Evolutionary conservation across 1,140 invertebrate species (phyloP), one percentile per base, ranked within the genome.

Genomic region (Patella vulgata): DNA sequence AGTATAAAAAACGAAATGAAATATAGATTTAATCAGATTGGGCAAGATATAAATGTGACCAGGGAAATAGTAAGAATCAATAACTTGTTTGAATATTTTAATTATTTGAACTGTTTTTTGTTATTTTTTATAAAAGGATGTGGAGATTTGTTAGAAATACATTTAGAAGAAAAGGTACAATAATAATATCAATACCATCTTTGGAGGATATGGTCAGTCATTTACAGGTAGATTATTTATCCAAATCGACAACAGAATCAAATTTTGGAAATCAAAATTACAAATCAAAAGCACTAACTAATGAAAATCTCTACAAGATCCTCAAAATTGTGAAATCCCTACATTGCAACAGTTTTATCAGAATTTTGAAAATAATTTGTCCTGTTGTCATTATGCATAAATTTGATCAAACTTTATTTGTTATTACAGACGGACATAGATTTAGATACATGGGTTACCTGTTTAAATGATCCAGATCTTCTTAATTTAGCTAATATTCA

Each of bases 201-300:
- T 46, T 57, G 12, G 55, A 57, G 28, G 55, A 57, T 17, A 46
- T 44, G 2, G 12, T 57, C 19, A 44, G 47, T 12, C 27, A 57
- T 43, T 31, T 57, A 14, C 42, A 43, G 42, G 55, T 57, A 17
- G 36, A 44, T 43, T 14, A 2, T n/a, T n/a, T n/a, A n/a, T n/a
- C n/a, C n/a, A n/a, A n/a, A n/a, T n/a, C n/a, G n/a, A n/a, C n/a
- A n/a, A n/a, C n/a, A n/a, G n/a, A n/a, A n/a, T n/a, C n/a, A n/a
- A n/a, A n/a, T n/a, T n/a, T n/a, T n/a, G n/a, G n/a, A n/a, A n/a
- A n/a, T n/a, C n/a, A n/a, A n/a, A n/a, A n/a, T n/a, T n/a, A n/a
- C n/a, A n/a, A n/a, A n/a, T n/a, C n/a, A n/a, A n/a, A n/a, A n/a
- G n/a, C n/a, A n/a, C n/a, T n/a, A n/a, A n/a, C n/a, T n/a, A n/a